Evolutionary conservation across 2,797 vertebrate species (phyloP).

Genomic region (Oryzias sinensis): DNA sequence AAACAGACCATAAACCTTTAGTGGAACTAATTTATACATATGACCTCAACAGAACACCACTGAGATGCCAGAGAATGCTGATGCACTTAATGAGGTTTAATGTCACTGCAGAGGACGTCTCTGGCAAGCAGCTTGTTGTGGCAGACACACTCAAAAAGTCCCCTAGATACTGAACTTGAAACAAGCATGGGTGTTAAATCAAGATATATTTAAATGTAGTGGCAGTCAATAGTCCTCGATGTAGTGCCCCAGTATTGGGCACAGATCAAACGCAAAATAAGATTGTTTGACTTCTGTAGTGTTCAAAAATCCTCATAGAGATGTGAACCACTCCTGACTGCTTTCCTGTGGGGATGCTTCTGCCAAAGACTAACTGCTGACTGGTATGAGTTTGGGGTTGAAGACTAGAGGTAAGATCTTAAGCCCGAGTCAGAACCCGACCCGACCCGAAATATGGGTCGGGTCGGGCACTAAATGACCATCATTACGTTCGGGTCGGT

Average conservation of each 20-base stretch:
- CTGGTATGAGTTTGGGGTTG: not conserved
- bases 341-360: not conserved
- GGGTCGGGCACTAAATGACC: too few relatives aligned
- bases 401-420: too few relatives aligned
- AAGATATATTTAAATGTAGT: not conserved
- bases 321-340: not conserved
- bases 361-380: not conserved
- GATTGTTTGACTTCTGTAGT: not conserved
- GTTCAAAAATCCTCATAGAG: not conserved
- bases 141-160: not conserved
- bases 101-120: not conserved
- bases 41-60: not conserved
- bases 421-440: too few relatives aligned
- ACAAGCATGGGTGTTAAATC: not conserved
- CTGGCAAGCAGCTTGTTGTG: not conserved
- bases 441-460: too few relatives aligned
- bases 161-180: not conserved
- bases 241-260: not conserved
- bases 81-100: constrained; percentile 1
- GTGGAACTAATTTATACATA: not conserved
- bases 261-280: not conserved
- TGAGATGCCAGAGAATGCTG: not conserved
- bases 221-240: not conserved
- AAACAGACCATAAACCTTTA: not conserved
- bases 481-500: too few relatives aligned